Conservation (phyloP, 2,888 invertebrate genomes). For the Melinaea menophilus region DNA sequence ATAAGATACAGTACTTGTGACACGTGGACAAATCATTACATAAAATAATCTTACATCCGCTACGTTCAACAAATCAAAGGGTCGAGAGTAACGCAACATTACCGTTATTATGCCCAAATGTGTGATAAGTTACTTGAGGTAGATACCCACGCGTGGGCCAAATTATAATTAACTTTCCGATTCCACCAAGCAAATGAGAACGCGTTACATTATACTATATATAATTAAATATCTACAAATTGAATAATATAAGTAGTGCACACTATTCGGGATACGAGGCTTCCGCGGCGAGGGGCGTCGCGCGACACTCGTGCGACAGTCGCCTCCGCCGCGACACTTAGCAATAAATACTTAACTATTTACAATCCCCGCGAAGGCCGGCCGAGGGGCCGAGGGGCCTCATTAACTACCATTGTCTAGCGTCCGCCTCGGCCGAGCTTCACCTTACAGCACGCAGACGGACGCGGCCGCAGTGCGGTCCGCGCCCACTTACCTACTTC, state of each 20-base stretch:
- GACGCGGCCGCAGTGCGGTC: constrained; percentile 65
- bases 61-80: constrained; percentile 68
- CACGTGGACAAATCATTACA: constrained; percentile 73
- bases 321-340: constrained; percentile 58
- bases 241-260: constrained; percentile 69
- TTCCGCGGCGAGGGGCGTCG: constrained; percentile 37
- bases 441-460: constrained; percentile 29
- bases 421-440: constrained; percentile 25
- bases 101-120: constrained; percentile 75
- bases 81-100: constrained; percentile 64
- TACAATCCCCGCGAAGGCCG: constrained; percentile 50
- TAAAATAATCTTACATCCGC: constrained; percentile 65
- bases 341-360: constrained; percentile 69
- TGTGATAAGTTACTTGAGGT: constrained; percentile 78
- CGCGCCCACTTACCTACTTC: constrained; percentile 54
- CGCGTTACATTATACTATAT: constrained; percentile 76
- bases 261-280: constrained; percentile 62
- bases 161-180: constrained; percentile 69
- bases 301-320: constrained; percentile 64
- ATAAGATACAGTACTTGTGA: constrained; percentile 78
- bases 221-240: constrained; percentile 78
- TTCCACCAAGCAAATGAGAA: constrained; percentile 72
- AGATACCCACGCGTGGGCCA: constrained; percentile 71
- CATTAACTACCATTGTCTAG: constrained; percentile 36
- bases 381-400: constrained; percentile 24